A percentile compares a stretch with the other conserved stretches of the same genome.
These are phyloP conservation scores for Toxostoma redivivum DNA, from an alignment of 2,113 vertebrate genomes.

Conservation along the genomic window DNA sequence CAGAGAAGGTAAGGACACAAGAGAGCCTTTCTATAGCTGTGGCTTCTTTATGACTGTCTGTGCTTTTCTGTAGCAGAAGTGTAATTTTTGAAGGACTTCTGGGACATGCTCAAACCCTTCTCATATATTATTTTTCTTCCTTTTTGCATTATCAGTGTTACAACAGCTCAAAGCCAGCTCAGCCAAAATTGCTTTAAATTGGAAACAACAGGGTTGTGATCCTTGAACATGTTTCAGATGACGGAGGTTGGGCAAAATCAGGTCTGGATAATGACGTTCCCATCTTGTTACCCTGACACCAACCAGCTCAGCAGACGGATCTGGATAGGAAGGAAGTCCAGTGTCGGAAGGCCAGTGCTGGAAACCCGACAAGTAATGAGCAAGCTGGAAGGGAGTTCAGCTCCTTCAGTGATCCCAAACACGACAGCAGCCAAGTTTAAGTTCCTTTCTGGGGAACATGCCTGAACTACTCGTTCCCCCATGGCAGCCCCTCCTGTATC, in stretches of 20 bases:
- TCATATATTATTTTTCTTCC: not conserved
- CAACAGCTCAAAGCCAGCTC: not conserved
- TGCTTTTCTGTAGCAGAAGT: not conserved
- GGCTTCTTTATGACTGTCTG: not conserved
- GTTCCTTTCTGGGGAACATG: not conserved
- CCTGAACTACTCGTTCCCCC: not conserved
- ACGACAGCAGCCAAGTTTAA: not conserved
- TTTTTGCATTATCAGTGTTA: not conserved
- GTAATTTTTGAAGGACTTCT: not conserved
- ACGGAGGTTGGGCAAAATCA: not conserved
- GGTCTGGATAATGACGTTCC: not conserved
- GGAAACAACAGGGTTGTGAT: not conserved
- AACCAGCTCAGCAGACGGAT: not conserved
- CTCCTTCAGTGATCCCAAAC: not conserved
- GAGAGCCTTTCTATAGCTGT: not conserved
- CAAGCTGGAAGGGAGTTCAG: not conserved
- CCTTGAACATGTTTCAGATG: not conserved
- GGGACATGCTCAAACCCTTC: not conserved
- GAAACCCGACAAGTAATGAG: not conserved
- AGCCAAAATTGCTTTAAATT: not conserved
- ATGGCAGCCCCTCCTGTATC: not conserved
- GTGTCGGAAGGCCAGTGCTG: not conserved
- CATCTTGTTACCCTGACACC: not conserved
- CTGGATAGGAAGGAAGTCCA: not conserved
- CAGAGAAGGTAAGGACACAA: not conserved